Base-by-base conservation (phyloP, 1,140 invertebrate genomes). In the Aphidius ervi region DNA sequence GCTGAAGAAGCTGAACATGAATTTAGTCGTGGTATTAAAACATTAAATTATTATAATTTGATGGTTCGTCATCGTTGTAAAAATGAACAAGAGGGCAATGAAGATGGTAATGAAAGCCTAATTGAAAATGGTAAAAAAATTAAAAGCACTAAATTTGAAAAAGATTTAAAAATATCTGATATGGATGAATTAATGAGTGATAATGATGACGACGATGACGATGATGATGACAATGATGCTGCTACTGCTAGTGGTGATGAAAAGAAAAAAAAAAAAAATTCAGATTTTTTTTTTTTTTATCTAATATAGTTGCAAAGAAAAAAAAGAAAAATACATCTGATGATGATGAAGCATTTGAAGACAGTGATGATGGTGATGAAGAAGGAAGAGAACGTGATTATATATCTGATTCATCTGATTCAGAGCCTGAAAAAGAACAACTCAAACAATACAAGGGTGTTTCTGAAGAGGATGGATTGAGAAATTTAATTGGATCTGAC, bases 1-100 rank as follows among this genome's bases (percentile, higher is more conserved):
- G 92, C 93, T 1, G 96, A 98, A 80, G 96, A 98, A 79, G 97
- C 96, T 1, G 97, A 99, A 77, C 89, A 97, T 71, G 93, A 97
- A 75, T 98, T 97, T 75, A 93, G 87, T 69, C 90, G 94, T 70
- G 84, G 97, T 46, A 95, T 97, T 74, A 96, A 95, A 74, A 93
- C 94, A 9, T 86, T 97, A 77, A 98, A 98, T 82, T 95, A 90
- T 74, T 98, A 97, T 73, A 90, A 91, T 9, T 82, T 98, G 9
- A 98, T 98, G 95, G 85, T 92, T 67, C 85, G 89, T 47, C 95
- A 95, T 72, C 84, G 92, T 47, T 82, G 94, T 67, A 86, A 88
- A 59, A 92, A 92, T 52, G 92, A 94, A 53, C 91, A 93, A 63
- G 87, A 85, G 7, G 92, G 92, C 20, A 84, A 85, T 16, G 87